Percentiles rank a stretch among this genome's conserved stretches.
These are phyloP conservation scores for Acanthurus tractus DNA, from an alignment of 2,797 vertebrate genomes.

Conservation along the genomic window DNA sequence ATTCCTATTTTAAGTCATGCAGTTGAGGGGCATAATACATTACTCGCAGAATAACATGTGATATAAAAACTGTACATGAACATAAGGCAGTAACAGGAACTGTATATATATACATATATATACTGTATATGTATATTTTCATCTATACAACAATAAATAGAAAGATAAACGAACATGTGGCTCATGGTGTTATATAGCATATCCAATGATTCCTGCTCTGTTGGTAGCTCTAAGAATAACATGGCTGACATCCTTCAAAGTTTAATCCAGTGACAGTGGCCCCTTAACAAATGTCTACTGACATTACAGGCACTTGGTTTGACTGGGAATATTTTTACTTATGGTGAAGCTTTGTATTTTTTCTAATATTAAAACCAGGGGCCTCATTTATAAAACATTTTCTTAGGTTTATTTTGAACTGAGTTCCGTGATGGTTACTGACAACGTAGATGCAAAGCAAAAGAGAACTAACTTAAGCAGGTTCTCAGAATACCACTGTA, in stretches of 20 bases:
- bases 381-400: too few relatives aligned
- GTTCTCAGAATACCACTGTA: too few relatives aligned
- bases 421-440: too few relatives aligned
- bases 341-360: slow-evolving; percentile 9
- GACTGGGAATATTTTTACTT: slow-evolving; percentile 46
- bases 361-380: slow-evolving; percentile 40
- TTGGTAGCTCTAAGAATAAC: slow-evolving; percentile 64
- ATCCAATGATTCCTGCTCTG: slow-evolving; percentile 59
- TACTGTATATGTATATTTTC: slow-evolving; percentile 12
- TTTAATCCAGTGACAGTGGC: slow-evolving; percentile 60
- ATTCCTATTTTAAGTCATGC: slow-evolving; percentile 47
- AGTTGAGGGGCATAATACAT: slow-evolving; percentile 58
- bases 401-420: too few relatives aligned
- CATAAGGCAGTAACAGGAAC: slow-evolving; percentile 41
- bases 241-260: slow-evolving; percentile 64
- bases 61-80: slow-evolving; percentile 64
- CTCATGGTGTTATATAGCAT: slow-evolving; percentile 56
- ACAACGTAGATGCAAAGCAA: too few relatives aligned
- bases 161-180: slow-evolving; percentile 52
- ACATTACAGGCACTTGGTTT: slow-evolving; percentile 74
- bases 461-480: too few relatives aligned
- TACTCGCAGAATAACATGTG: slow-evolving; percentile 38
- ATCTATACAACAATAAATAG: slow-evolving; percentile 74
- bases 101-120: slow-evolving; percentile 24
- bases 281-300: slow-evolving; percentile 47